phyloP scores from a whole-genome alignment of 2,888 invertebrate species.

The Mimachlamys varia region DNA sequence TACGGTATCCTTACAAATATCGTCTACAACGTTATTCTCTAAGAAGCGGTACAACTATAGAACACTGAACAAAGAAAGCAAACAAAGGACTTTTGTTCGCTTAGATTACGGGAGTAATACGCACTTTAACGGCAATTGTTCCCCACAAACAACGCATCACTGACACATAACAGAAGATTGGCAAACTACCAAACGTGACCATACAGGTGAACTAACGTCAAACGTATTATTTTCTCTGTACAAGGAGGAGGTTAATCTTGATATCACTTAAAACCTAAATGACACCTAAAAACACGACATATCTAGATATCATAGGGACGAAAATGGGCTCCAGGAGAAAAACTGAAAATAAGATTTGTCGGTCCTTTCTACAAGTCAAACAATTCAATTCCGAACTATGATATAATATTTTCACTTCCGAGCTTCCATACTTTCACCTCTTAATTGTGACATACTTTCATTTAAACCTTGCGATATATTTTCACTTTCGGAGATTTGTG shows the following conservation, averaged over 20 bases:
- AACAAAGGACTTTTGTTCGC: neutral
- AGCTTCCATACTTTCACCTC: no score
- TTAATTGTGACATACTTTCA: no score
- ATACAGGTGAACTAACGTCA: neutral
- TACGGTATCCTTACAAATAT: neutral
- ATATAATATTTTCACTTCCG: no score
- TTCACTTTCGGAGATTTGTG: no score
- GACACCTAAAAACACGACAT: no score
- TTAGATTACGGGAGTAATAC: neutral
- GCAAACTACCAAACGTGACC: neutral
- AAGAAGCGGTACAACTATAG: neutral
- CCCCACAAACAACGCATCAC: neutral
- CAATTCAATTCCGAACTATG: no score
- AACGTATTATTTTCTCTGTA: neutral
- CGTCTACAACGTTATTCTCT: neutral
- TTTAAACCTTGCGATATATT: no score
- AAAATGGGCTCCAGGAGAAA: no score
- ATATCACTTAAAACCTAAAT: no score
- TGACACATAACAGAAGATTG: neutral
- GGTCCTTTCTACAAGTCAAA: no score
- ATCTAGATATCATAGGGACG: no score
- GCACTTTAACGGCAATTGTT: neutral
- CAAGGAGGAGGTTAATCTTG: neutral
- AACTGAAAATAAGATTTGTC: no score
- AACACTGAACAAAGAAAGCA: neutral